A percentile compares a stretch with the other conserved stretches of the same genome.
Conservation (phyloP, 2,888 invertebrate species). For the Poecilus cupreus region DNA sequence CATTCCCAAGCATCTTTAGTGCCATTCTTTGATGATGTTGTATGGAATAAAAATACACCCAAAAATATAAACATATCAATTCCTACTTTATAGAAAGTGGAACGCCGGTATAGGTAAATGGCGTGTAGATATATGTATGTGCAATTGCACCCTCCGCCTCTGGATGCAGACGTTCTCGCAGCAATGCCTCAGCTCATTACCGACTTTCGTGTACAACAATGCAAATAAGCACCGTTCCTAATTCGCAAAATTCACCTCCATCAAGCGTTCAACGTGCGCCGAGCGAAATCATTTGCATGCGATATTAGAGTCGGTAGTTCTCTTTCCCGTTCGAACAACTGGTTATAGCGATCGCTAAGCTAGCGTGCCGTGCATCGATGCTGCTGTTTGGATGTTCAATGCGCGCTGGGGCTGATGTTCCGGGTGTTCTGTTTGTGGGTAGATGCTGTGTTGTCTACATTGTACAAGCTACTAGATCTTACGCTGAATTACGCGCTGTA, state of each 20-base stretch:
- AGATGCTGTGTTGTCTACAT: background rate
- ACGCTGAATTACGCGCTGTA: background rate
- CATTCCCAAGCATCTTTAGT: no score
- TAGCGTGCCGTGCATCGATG: background rate
- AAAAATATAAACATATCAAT: no score
- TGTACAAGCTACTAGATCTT: background rate
- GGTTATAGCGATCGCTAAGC: no score
- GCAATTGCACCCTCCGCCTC: no score
- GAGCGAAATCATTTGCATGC: conserved; percentile 23
- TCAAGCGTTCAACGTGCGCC: background rate
- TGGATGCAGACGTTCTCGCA: no score
- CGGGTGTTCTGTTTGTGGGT: background rate
- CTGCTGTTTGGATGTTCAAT: background rate
- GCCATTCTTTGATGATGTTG: no score
- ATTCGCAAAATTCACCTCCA: conserved; percentile 37
- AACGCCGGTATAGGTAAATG: no score
- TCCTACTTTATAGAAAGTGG: no score
- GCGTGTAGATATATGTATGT: no score
- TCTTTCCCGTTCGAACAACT: no score
- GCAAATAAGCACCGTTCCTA: conserved; percentile 26
- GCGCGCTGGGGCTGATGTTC: background rate
- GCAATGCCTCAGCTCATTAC: no score
- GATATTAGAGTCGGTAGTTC: background rate
- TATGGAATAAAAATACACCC: no score
- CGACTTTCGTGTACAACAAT: conserved; percentile 21